Percentiles rank a stretch among this genome's conserved stretches.
Conservation (phyloP, 2,113 vertebrate species). For the Lamprotornis superbus region DNA sequence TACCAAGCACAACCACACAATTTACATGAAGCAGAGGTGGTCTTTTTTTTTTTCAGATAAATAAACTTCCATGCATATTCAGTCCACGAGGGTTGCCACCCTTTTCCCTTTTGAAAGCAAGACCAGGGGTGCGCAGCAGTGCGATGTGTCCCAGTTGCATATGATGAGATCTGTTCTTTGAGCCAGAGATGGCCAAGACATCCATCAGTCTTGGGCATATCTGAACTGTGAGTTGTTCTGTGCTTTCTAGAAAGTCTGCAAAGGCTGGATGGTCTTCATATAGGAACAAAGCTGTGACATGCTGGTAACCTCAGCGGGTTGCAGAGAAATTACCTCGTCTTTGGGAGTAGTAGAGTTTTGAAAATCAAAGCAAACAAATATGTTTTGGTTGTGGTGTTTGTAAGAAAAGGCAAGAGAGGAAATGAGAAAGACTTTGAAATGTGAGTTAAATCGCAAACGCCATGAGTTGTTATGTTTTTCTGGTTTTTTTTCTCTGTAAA, state of each 20-base stretch:
- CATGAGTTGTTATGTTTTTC: background rate
- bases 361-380: conserved; percentile 38
- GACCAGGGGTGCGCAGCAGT: background rate
- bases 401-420: conserved; percentile 23
- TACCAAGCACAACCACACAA: background rate
- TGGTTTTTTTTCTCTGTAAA: background rate
- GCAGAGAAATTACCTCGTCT: background rate
- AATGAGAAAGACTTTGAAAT: conserved; percentile 45
- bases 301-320: background rate
- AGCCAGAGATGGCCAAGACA: background rate
- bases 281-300: background rate
- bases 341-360: background rate
- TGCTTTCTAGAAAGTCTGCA: background rate
- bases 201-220: background rate
- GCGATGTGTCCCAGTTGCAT: fast-evolving
- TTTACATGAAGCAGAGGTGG: background rate
- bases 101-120: background rate
- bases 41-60: background rate
- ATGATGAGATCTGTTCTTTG: background rate
- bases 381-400: conserved; percentile 36
- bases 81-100: background rate
- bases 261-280: background rate
- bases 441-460: background rate
- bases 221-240: background rate
- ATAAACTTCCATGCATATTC: background rate